Conservation (phyloP, 2,888 invertebrate genomes). For the Thysanoteuthis rhombus region DNA sequence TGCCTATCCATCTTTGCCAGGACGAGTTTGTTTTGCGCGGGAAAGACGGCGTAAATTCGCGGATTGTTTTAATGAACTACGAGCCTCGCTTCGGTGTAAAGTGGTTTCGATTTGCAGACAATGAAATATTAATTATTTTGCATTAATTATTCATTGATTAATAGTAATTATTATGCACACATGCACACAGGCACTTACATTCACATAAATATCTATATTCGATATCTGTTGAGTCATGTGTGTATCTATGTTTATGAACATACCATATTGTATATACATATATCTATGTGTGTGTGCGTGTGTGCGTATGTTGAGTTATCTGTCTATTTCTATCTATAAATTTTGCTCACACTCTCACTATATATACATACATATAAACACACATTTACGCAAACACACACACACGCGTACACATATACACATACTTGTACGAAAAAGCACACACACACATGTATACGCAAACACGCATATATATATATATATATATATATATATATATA, state of each 20-base stretch:
- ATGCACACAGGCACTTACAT: not conserved
- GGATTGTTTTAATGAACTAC: not conserved
- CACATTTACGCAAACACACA: no score
- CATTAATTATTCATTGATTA: not conserved
- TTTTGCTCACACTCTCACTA: no score
- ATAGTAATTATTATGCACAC: not conserved
- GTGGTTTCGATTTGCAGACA: not conserved
- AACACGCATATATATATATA: not conserved
- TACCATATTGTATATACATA: not conserved
- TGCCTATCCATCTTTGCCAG: not conserved
- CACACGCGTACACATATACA: no score
- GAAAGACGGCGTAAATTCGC: constrained; percentile 12
- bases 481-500: not conserved
- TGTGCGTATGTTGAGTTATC: no score
- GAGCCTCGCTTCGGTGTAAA: not conserved
- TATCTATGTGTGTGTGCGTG: no score
- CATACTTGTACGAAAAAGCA: no score
- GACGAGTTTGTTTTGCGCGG: not conserved
- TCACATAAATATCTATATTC: not conserved
- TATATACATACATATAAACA: no score
- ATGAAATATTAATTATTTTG: not conserved
- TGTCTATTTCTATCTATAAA: no score
- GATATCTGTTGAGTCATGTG: no score
- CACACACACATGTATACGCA: not conserved
- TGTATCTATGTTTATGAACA: not conserved